Evolutionary conservation across 2,113 vertebrate species (phyloP), one percentile per base, ranked within the genome.

Genomic region (Semnornis frantzii): DNA sequence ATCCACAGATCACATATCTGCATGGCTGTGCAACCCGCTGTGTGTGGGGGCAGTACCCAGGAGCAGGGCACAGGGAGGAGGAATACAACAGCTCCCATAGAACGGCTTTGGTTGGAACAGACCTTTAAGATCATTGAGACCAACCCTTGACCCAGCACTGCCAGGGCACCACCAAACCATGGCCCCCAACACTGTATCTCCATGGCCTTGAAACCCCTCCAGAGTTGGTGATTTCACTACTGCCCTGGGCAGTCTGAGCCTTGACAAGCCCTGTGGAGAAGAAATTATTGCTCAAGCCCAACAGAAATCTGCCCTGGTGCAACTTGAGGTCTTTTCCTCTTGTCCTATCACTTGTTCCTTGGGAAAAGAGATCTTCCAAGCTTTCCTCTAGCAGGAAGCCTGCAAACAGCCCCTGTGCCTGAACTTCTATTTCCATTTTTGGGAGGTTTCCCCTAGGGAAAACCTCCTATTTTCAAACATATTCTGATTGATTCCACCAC

Each of bases 1-100:
- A 1, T 4, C 31, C 69, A 0, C 0, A 24, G 18, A 0, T 12
- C 30, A 9, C 2, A 4, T 0, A 0, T 11, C 5, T 17, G 44
- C 17, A 16, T 1, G 11, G 30, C 21, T 10, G 10, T 2, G 20
- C 15, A 42, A 4, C 8, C 66, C 7, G 50, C 50, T 2, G 0
- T 2, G 6, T 2, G 25, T 2, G 14, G 0, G 7, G 17, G 55
- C 12, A 12, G 23, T 3, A 11, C 7, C 69, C 87, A 1, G 42
- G 66, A 8, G 8, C 6, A 17, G 0, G 85, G 9, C 9, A 13
- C 33, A 2, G 55, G 17, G 39, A 39, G 30, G 31, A 37, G 23
- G 34, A 15, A 5, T 12, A 17, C 1, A 2, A 6, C 2, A 14
- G 4, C 3, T 11, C 27, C 15, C 33, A 2, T 4, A 39, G 63